A percentile compares a stretch with the other conserved stretches of the same genome.
Evolutionary conservation across 1,140 invertebrate species (phyloP).

Genomic region (Bathynomus jamesi): DNA sequence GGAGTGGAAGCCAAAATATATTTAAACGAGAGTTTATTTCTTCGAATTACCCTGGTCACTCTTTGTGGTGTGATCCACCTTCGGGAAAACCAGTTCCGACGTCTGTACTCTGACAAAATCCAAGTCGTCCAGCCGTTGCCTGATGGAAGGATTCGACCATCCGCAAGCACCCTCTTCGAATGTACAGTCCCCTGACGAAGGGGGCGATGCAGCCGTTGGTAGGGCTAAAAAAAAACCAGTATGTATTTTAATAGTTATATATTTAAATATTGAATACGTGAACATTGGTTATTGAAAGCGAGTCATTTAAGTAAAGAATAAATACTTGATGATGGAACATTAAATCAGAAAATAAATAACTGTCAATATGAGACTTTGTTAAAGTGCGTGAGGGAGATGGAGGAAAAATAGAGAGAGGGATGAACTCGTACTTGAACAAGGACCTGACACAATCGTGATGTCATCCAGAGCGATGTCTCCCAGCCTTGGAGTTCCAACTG

Average conservation of each 20-base stretch:
- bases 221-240: constrained; percentile 42
- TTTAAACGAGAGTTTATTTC: too few relatives aligned
- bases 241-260: too few relatives aligned
- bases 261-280: too few relatives aligned
- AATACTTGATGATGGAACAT: not conserved
- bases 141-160: constrained; percentile 54
- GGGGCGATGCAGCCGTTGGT: constrained; percentile 53
- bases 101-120: constrained; percentile 49
- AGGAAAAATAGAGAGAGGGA: too few relatives aligned
- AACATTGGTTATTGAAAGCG: too few relatives aligned
- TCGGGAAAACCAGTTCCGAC: constrained; percentile 23
- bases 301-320: not conserved
- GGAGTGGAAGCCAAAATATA: too few relatives aligned
- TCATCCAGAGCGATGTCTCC: constrained; percentile 67
- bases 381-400: too few relatives aligned
- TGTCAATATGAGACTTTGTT: too few relatives aligned
- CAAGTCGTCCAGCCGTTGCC: constrained; percentile 52
- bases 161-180: constrained; percentile 59
- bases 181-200: constrained; percentile 53
- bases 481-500: constrained; percentile 56
- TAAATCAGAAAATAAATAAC: not conserved
- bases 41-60: too few relatives aligned
- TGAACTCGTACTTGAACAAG: constrained; percentile 56
- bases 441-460: constrained; percentile 56
- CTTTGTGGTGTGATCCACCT: constrained; percentile 25